Evolutionary conservation across 1,140 invertebrate genomes (phyloP), one percentile per base, ranked within the genome.

Genomic region (Ostrea denselamellosa): DNA sequence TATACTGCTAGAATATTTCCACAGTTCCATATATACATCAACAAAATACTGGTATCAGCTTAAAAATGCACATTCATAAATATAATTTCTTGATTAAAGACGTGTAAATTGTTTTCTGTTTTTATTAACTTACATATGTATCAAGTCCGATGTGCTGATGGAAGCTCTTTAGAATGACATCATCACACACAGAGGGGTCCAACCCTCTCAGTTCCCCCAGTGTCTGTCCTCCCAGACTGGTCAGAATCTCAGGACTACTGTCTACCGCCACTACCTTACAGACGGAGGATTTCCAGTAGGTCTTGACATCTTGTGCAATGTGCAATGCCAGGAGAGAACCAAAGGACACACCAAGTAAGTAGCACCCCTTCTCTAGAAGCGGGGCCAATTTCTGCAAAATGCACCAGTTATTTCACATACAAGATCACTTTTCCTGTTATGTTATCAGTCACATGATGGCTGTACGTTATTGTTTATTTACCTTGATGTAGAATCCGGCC

Each of bases 401-500:
- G n/a, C 4, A 19, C 19, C 56, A 58, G 7, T 62, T 19, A n/a
- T n/a, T 56, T 56, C 54, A 19, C 14, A 44, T 44, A 44, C 34
- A 44, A 5, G 34, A 44, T 5, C 34, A 44, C 34, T 44, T 44
- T 5, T 44, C n/a, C 1, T 44, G 17, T 19, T 58, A 19, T 19
- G 56, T 19, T 56, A 56, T 19, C 14, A 19, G 4, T 12, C 10
- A 58, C 14, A 4, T 58, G 56, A 34, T 83, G 44, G 34, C n/a
- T 84, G 12, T n/a, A 22, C n/a, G 22, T 17, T 19, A 58, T 83
- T 25, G n/a, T n/a, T 62, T 62, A 34, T 25, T 34, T 92, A 96
- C 96, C 93, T 96, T 91, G 28, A 98, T 95, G 94, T 99, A 99
- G 95, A 96, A 97, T 65, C 94, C 93, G 5, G 98, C 98, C 54